Percentiles rank a stretch among this genome's conserved stretches.
Conservation (phyloP, 2,797 vertebrate species). For the Poecile montanus region DNA sequence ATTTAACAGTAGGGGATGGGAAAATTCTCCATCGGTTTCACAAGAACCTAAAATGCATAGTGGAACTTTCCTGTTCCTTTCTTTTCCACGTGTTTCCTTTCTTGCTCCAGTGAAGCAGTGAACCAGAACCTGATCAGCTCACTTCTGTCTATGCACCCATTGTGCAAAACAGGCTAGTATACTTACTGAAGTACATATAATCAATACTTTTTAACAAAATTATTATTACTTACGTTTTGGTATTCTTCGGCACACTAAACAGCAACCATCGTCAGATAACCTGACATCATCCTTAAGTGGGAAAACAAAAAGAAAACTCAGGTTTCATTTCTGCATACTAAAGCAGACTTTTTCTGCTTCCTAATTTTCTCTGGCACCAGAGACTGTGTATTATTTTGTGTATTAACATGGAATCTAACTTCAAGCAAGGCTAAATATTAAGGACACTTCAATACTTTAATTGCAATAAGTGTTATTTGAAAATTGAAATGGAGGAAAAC, state of each 20-base stretch:
- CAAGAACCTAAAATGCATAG: not conserved
- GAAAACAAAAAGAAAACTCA: conserved; percentile 5
- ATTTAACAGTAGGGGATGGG: not conserved
- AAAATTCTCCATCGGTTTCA: not conserved
- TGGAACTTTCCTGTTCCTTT: not conserved
- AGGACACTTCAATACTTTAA: not conserved
- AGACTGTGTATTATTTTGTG: not conserved
- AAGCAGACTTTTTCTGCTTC: not conserved
- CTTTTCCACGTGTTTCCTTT: not conserved
- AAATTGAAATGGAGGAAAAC: not conserved
- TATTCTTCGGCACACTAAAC: not conserved
- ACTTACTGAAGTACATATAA: not conserved
- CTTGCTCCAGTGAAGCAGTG: not conserved
- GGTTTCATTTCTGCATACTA: not conserved
- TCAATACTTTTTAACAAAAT: not conserved
- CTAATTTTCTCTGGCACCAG: not conserved
- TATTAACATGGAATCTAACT: not conserved
- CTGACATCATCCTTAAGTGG: conserved; percentile 42
- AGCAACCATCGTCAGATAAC: conserved; percentile 69
- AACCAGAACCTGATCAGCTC: not conserved
- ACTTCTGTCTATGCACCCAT: not conserved
- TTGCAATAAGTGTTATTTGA: not conserved
- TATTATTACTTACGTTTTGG: conserved; percentile 8
- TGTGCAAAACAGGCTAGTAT: not conserved
- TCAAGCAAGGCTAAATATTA: not conserved